These are phyloP conservation scores for Cotesia congregata DNA, from an alignment of 2,888 invertebrate species.

Conservation along the genomic window DNA sequence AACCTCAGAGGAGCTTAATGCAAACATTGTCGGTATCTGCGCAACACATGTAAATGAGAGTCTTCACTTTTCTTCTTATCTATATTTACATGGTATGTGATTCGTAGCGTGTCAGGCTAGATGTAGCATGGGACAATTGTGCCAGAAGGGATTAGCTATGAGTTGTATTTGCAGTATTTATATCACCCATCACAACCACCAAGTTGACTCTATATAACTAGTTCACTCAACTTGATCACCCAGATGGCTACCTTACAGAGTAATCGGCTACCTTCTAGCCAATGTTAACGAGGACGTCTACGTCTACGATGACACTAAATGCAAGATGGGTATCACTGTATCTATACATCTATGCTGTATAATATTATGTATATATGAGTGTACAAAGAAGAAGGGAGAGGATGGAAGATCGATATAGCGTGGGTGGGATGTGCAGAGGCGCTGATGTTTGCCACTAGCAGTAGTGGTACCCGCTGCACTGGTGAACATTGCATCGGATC, in stretches of 20 bases:
- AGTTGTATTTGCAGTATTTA: constrained; percentile 32
- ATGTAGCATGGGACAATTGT: constrained; percentile 15
- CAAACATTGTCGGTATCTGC: too few relatives aligned
- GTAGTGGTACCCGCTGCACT: constrained; percentile 59
- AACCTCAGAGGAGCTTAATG: too few relatives aligned
- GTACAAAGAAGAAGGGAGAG: constrained; percentile 44
- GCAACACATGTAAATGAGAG: too few relatives aligned
- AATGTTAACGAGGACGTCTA: constrained; percentile 25
- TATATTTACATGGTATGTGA: background rate
- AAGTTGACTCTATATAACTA: background rate
- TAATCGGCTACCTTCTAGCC: constrained; percentile 9
- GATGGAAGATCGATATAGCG: constrained; percentile 68
- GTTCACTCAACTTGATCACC: background rate
- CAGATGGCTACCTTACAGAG: background rate
- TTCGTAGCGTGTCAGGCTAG: constrained; percentile 3
- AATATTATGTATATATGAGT: background rate
- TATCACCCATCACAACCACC: constrained; percentile 15
- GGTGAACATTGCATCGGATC: constrained; percentile 41
- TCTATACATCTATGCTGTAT: background rate
- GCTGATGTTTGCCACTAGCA: constrained; percentile 56
- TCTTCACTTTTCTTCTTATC: background rate
- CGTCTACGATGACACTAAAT: constrained; percentile 16
- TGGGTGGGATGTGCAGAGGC: constrained; percentile 65
- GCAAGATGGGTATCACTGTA: constrained; percentile 10
- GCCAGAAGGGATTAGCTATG: constrained; percentile 22